Base-by-base conservation (phyloP, 2,888 invertebrate genomes). In the Anoplius nigerrimus region DNA sequence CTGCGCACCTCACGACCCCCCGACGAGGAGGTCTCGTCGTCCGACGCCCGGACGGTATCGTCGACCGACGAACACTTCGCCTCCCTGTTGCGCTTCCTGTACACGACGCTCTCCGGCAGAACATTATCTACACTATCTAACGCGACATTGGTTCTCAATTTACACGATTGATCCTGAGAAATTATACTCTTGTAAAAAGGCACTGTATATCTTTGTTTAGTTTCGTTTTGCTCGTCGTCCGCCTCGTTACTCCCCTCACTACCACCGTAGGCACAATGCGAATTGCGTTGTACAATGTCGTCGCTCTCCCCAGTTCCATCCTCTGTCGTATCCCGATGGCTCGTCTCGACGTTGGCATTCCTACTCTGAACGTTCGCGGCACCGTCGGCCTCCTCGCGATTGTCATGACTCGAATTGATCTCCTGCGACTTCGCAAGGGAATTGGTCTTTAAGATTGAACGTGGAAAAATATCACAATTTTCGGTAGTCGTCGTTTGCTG, bases 1-100 rank as follows among this genome's bases (percentile, higher is more conserved):
- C 90, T 92, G 1, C 91, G 90, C 74, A 93, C 91, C 85, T 93
- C 93, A 0, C 92, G 89, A 0, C 92, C 92, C 22, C 93, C 93
- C 59, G 92, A 93, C 74, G 93, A 93, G 3, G 59, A 68, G 42
- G 59, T 48, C 79, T 93, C 93, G 0, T 92, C 92, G 0, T 92
- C 92, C 11, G 89, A 89, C 20, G 71, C 62, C 5, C 62, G 74
- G 57, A 60, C 43, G 21, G 43, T 69, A 56, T 71, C 72, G n/a
- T 58, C 65, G 2, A 11, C 18, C 5, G 54, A 54, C 21, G 42
- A 61, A 64, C 4, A 0, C 34, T 53, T 59, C 48, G 16, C 45
- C 20, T 18, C 53, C 20, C 24, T 61, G 21, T 34, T 69, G 22
- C 43, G 46, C n/a, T 57, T 68, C 43, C 51, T 62, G 24, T 53